Base-by-base conservation (phyloP, 2,113 vertebrate species). In the Pseudopodoces humilis region DNA sequence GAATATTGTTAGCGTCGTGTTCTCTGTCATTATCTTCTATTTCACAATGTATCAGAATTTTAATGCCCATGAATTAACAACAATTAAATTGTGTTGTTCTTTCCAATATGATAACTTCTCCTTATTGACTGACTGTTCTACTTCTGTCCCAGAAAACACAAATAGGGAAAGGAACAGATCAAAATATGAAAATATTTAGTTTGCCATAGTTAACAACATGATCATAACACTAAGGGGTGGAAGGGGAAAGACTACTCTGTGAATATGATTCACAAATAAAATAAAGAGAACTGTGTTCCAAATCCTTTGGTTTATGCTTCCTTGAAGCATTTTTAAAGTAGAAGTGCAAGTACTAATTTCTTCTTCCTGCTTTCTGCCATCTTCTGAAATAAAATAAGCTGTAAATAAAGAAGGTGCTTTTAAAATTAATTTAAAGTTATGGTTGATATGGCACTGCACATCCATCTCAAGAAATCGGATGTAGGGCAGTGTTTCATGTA, bases 1-100 rank as follows among this genome's bases (percentile, higher is more conserved):
- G 82, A 95, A 63, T 79, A 86, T n/a, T 56, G 62, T 75, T 63
- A 77, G 49, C 13, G 1, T 83, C 5, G 56, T 96, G 84, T 87
- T 93, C 63, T 94, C 72, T 95, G 94, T 92, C 95, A 91, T 93
- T 97, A 97, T 94, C 94, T 97, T 96, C 86, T 96, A 92, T 83
- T 96, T 74, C 85, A 63, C 64, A 83, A 84, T 97, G 72, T 90
- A 97, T 91, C 82, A 92, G 56, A 96, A 94, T 95, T 93, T 80
- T 91, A 94, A 90, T 86, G 76, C 76, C 85, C 85, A 91, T 81
- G 52, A 95, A 95, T 95, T 92, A 87, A 94, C 78, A 96, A 96
- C 90, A 86, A 97, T 93, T 84, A 97, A 95, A 91, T 93, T 70
- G 85, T 83, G 71, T 93, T 96, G 92, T 92, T 94, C 68, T 96